Percentiles rank a stretch among this genome's conserved stretches.
Evolutionary conservation across 2,888 invertebrate species (phyloP).

Genomic region (Nemoura dubitans): DNA sequence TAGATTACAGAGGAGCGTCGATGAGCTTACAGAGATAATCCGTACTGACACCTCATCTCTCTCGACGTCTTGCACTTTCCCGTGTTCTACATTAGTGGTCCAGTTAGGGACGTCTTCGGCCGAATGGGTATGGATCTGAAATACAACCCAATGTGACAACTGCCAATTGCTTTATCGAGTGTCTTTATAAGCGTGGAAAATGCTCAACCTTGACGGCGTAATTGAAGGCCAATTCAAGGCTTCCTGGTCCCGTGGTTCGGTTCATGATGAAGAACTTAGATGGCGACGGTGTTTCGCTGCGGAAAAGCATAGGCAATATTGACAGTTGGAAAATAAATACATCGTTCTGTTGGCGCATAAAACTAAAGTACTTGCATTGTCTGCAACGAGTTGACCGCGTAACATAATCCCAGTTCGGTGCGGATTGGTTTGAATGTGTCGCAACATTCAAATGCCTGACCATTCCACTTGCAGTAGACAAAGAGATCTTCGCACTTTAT

Average conservation of each 20-base stretch:
- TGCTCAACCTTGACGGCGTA: not conserved
- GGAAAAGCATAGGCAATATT: not conserved
- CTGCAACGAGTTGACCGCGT: constrained; percentile 58
- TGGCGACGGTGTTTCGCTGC: not conserved
- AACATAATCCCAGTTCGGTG: constrained; percentile 63
- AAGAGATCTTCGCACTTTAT: not conserved
- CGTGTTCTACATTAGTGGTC: not conserved
- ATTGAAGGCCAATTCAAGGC: not conserved
- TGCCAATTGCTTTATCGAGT: no score
- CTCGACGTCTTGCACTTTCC: not conserved
- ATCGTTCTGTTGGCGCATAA: not conserved
- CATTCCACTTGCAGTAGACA: constrained; percentile 51
- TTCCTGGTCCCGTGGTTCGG: not conserved
- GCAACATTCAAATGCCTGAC: constrained; percentile 51
- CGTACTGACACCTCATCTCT: not conserved
- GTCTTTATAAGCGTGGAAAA: no score
- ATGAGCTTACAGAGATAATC: not conserved
- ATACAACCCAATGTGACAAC: not conserved
- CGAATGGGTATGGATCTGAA: constrained; percentile 20
- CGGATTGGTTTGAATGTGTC: constrained; percentile 55
- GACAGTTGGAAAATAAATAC: not conserved
- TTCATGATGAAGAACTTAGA: not conserved
- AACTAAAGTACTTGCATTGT: not conserved
- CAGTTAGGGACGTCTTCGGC: constrained; percentile 9
- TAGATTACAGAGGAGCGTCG: not conserved